These are phyloP conservation scores for Lycocorax pyrrhopterus DNA, from an alignment of 2,113 vertebrate species.

Conservation along the genomic window DNA sequence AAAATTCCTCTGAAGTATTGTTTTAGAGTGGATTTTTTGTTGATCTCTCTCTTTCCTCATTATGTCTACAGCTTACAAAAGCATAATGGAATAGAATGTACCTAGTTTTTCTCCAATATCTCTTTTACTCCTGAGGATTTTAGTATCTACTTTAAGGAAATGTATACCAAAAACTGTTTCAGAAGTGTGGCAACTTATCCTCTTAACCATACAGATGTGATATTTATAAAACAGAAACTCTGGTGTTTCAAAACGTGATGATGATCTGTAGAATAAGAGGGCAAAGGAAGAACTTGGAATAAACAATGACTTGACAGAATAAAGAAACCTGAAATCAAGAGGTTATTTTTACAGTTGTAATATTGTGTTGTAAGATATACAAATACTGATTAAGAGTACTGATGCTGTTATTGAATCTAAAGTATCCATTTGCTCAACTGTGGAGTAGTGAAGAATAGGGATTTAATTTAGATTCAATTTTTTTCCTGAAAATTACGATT, in stretches of 20 bases:
- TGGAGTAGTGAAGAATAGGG: not conserved
- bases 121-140: not conserved
- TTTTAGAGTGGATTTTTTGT: conserved; percentile 41
- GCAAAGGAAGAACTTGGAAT: not conserved
- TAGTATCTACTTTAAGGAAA: not conserved
- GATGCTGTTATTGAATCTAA: conserved; percentile 9
- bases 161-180: not conserved
- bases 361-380: not conserved
- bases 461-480: not conserved
- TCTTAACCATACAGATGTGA: not conserved
- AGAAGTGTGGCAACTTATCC: not conserved
- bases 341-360: not conserved
- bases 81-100: not conserved
- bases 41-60: conserved; percentile 19
- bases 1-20: conserved; percentile 38
- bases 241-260: not conserved
- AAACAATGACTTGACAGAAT: not conserved
- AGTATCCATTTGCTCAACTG: not conserved
- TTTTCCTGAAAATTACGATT: not conserved
- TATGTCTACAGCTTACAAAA: conserved; percentile 20
- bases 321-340: conserved; percentile 29
- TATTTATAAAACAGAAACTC: not conserved
- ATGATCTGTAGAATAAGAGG: not conserved
- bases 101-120: not conserved
- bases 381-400: not conserved